Base-by-base conservation (phyloP, 1,140 invertebrate species). In the Bombus difficillimus region DNA sequence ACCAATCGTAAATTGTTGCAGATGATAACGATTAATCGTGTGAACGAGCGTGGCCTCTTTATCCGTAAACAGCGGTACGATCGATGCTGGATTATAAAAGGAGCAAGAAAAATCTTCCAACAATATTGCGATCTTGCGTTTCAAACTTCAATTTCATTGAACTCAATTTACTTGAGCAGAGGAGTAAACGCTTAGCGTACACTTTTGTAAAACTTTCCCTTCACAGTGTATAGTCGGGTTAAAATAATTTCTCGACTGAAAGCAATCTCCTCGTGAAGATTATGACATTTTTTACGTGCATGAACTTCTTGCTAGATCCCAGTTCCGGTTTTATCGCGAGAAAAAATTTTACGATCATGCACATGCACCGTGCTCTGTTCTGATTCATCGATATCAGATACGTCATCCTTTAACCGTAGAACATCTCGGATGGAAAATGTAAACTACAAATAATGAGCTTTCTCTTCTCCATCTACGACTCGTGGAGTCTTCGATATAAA, bases 261-360 rank as follows among this genome's bases (percentile, higher is more conserved):
- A 9, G 12, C 25, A 72, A 72, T 41, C 12, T 72, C 69, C n/a
- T 22, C 43, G 28, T 1, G 25, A n/a, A 43, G 37, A 32, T 32
- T 9, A 28, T 10, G 28, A 13, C n/a, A 6, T 59, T 43, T 4
- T 32, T 41, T 32, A 1, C 32, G 3, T 8, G 34, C 43, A n/a
- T 66, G 37, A 28, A 43, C 32, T 47, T 41, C 18, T 22, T 25
- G 4, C 13, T 13, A n/a, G 3, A 22, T 64, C n/a, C 69, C 32
- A 32, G 9, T 39, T 2, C 9, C 9, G n/a, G 18, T n/a, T 32
- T 75, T 73, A 32, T 80, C 76, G 10, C 12, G n/a, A 43, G 13
- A 34, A 25, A 62, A 73, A 71, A 71, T 8, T 64, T 2, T 37
- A 39, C 41, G 73, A 85, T 73, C 83, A 85, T 57, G 76, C 83